Conservation (phyloP, 2,797 vertebrate species). For the Sus cebifrons region DNA sequence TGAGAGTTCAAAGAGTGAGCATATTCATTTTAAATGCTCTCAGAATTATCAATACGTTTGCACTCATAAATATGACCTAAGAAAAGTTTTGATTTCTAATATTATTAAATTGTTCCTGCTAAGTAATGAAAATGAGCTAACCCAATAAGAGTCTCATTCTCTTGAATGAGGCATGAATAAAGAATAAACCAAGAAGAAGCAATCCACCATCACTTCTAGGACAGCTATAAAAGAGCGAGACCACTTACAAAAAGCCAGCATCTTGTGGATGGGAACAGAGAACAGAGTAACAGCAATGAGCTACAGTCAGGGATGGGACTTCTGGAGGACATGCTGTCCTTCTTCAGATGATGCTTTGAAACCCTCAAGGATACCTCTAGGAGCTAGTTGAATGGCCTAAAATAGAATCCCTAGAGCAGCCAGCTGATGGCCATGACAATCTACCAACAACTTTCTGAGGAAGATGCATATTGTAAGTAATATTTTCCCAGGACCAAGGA, state of each 20-base stretch:
- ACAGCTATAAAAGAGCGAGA: not conserved
- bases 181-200: not conserved
- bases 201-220: not conserved
- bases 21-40: not conserved
- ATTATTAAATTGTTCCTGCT: not conserved
- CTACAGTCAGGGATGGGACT: not conserved
- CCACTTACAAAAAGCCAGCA: not conserved
- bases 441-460: not conserved
- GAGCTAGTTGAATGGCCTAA: not conserved
- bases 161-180: not conserved
- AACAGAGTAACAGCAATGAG: rapidly evolving
- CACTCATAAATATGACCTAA: not conserved
- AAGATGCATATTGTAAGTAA: not conserved
- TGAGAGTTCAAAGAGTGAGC: not conserved
- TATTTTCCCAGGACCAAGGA: not conserved
- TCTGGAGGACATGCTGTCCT: too few relatives aligned
- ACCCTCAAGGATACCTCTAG: not conserved
- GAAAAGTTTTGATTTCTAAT: not conserved
- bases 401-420: not conserved
- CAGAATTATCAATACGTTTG: not conserved
- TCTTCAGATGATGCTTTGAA: not conserved
- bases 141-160: not conserved
- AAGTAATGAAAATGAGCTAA: not conserved
- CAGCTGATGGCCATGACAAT: not conserved
- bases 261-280: not conserved